Conservation (phyloP, 2,113 vertebrate species). For the Salvelinus sp. region DNA sequence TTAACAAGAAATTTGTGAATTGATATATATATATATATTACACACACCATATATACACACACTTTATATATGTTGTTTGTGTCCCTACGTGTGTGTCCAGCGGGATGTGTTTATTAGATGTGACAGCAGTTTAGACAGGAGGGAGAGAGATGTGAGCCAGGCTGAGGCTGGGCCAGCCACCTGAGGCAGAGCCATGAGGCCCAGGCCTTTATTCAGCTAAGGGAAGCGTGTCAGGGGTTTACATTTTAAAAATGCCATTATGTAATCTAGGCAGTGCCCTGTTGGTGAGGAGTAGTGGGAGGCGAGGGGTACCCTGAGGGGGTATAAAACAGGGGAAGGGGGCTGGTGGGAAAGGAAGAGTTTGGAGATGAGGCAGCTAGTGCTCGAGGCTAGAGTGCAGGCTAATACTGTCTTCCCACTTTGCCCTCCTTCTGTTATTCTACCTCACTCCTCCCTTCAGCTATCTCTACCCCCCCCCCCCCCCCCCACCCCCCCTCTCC, state of each 20-base stretch:
- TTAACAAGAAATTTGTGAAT: no score
- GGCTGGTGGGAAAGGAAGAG: slow-evolving; percentile 3
- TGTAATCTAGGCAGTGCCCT: slow-evolving; percentile 60
- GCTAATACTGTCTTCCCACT: no score
- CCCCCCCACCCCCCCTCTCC: background rate
- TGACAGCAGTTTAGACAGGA: slow-evolving; percentile 26
- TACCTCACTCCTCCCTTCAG: background rate
- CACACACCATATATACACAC: no score
- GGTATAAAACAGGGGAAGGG: background rate
- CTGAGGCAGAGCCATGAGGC: slow-evolving; percentile 33
- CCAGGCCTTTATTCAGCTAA: slow-evolving; percentile 51
- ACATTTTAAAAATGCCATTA: slow-evolving; percentile 54
- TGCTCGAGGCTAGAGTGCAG: no score
- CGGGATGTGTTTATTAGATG: slow-evolving; percentile 8
- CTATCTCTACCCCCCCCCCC: background rate
- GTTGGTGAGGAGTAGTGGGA: background rate
- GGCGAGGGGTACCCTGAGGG: slow-evolving; percentile 19
- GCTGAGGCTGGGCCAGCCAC: background rate
- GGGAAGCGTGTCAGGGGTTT: slow-evolving; percentile 62
- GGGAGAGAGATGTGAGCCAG: background rate
- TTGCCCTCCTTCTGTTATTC: slow-evolving; percentile 1
- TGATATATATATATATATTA: no score
- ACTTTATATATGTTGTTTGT: no score
- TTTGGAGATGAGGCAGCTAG: background rate
- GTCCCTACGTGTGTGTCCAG: background rate